Percentiles rank a stretch among this genome's conserved stretches.
Conservation (phyloP, 2,888 invertebrate genomes). For the Timema cristinae region DNA sequence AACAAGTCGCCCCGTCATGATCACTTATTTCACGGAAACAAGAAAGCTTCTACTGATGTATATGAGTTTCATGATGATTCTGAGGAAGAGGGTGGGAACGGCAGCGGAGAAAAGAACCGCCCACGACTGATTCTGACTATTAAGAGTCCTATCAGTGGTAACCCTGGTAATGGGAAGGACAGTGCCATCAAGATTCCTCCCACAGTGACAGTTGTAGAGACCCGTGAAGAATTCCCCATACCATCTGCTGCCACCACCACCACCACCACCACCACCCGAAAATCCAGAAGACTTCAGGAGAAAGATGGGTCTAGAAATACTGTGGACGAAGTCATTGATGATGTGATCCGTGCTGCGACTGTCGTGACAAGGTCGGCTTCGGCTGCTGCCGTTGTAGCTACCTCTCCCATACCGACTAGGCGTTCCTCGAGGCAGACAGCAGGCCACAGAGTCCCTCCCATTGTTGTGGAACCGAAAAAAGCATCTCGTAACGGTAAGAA, state of each 20-base stretch:
- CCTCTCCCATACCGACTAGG: conserved; percentile 12
- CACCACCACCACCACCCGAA: conserved; percentile 60
- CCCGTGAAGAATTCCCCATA: conserved; percentile 32
- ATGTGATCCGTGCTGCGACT: conserved; percentile 69
- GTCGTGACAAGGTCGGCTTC: conserved; percentile 46
- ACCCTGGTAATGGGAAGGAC: conserved; percentile 11
- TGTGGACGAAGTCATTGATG: conserved; percentile 85
- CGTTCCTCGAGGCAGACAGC: conserved; percentile 23
- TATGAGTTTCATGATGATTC: conserved; percentile 91
- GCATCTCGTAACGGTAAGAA: conserved; percentile 27
- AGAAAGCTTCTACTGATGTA: conserved; percentile 67
- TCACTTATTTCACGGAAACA: conserved; percentile 40
- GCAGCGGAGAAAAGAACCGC: conserved; percentile 53
- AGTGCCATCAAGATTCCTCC: conserved; percentile 32
- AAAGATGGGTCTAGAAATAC: conserved; percentile 61
- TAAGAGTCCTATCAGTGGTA: conserved; percentile 52
- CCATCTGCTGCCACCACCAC: conserved; percentile 36
- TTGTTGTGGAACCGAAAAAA: conserved; percentile 25
- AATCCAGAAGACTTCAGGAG: conserved; percentile 64
- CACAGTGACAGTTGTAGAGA: conserved; percentile 34
- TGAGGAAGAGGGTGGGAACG: conserved; percentile 63
- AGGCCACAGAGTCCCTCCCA: conserved; percentile 5
- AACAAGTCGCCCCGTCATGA: conserved; percentile 16
- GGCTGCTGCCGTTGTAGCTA: conserved; percentile 34
- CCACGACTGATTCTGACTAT: conserved; percentile 78